These are phyloP conservation scores for Drosophila birchii DNA, from an alignment of 2,888 invertebrate genomes.

Conservation along the genomic window DNA sequence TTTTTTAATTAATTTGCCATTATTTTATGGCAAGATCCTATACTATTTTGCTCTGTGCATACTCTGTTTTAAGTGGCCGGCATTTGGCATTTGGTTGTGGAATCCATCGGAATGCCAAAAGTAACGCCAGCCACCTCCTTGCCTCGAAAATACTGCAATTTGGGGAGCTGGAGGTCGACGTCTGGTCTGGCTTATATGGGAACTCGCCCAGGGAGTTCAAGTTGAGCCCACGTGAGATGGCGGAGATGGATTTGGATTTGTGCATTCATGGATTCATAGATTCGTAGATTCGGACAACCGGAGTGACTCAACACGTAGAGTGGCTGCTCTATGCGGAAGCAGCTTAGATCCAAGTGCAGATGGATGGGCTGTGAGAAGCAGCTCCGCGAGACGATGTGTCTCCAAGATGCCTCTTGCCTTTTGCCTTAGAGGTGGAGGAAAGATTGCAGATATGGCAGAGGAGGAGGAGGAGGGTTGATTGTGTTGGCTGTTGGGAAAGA, in stretches of 20 bases:
- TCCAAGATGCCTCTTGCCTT: background rate
- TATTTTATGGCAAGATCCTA: background rate
- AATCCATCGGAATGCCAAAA: constrained; percentile 68
- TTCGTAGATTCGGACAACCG: background rate
- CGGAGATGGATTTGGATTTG: background rate
- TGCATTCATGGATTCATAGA: background rate
- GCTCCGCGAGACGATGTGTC: constrained; percentile 12
- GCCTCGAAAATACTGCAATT: constrained; percentile 39
- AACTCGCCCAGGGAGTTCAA: constrained; percentile 38
- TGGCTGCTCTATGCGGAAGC: constrained; percentile 32
- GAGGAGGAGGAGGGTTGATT: constrained; percentile 3
- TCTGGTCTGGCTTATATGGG: constrained; percentile 20
- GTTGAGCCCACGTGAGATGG: constrained; percentile 41
- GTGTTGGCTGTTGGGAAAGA: constrained; percentile 10
- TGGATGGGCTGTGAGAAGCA: constrained; percentile 19
- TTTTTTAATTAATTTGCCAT: too few species aligned
- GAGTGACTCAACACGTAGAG: constrained; percentile 28
- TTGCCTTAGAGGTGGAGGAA: background rate
- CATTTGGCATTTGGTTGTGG: constrained; percentile 69
- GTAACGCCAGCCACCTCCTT: constrained; percentile 20
- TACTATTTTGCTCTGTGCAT: constrained; percentile 10
- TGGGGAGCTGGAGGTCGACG: constrained; percentile 38
- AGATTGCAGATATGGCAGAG: constrained; percentile 11
- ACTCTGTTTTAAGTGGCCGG: constrained; percentile 16
- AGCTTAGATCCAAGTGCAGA: constrained; percentile 16